These are phyloP conservation scores for Copsychus sechellarum DNA, from an alignment of 2,113 vertebrate species.

Conservation along the genomic window DNA sequence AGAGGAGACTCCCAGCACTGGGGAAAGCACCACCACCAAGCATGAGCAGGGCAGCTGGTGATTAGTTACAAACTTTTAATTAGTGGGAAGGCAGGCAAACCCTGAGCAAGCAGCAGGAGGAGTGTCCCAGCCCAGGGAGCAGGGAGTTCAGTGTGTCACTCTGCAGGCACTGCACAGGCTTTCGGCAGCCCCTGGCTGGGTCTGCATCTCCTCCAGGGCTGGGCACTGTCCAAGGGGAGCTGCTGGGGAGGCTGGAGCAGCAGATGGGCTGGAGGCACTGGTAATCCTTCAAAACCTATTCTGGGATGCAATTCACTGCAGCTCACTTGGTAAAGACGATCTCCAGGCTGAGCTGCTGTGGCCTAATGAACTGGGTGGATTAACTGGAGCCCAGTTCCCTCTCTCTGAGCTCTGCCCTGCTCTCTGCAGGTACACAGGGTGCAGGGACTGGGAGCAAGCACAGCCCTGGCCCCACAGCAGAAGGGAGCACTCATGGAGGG, in stretches of 20 bases:
- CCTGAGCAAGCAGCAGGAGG: background rate
- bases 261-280: background rate
- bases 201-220: background rate
- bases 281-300: background rate
- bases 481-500: fast-evolving
- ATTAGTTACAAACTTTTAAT: background rate
- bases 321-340: background rate
- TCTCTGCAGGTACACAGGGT: background rate
- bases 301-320: background rate
- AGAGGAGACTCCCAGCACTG: background rate
- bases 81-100: background rate
- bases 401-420: background rate
- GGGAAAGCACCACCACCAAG: background rate
- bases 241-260: background rate
- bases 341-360: background rate
- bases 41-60: background rate
- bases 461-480: background rate
- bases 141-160: background rate
- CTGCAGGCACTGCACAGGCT: background rate
- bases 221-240: background rate
- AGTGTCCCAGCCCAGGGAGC: background rate
- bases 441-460: background rate
- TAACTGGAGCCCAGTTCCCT: background rate
- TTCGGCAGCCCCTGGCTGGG: background rate
- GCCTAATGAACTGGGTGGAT: background rate